phyloP scores from a whole-genome alignment of 2,888 invertebrate species.

The Cyaniris semiargus region DNA sequence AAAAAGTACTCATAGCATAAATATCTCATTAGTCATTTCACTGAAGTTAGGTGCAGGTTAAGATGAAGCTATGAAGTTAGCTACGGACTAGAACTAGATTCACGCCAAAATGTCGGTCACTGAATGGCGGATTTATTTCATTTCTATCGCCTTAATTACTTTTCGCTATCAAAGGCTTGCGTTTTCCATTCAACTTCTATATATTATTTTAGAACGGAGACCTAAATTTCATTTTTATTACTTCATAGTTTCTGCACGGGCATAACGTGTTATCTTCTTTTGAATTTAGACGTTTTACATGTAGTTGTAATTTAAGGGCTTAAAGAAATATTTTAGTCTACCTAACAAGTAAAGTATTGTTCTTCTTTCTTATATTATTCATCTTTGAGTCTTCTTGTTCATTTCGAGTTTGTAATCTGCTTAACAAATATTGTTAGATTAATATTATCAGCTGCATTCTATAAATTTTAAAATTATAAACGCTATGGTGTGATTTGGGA shows the following conservation, averaged over 20 bases:
- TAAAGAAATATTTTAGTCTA: too few species aligned
- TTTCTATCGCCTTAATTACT: conserved; percentile 35
- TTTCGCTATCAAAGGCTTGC: neutral
- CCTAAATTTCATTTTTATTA: neutral
- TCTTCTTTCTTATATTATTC: too few species aligned
- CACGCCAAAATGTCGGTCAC: conserved; percentile 10
- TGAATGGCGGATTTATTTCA: conserved; percentile 33
- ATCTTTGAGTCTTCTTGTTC: too few species aligned
- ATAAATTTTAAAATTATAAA: too few species aligned
- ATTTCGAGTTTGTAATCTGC: too few species aligned
- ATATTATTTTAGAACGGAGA: neutral
- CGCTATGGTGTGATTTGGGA: too few species aligned
- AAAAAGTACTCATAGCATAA: neutral
- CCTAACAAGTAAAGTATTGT: too few species aligned
- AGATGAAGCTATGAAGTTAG: neutral
- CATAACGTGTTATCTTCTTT: too few species aligned
- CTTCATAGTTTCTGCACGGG: neutral
- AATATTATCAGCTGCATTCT: too few species aligned
- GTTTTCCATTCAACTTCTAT: conserved; percentile 15
- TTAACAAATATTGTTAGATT: too few species aligned
- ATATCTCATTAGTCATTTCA: neutral
- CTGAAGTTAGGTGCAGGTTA: neutral
- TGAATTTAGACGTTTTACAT: too few species aligned
- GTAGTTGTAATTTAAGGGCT: too few species aligned
- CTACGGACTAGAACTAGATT: neutral